Evolutionary conservation across 2,113 vertebrate genomes (phyloP).

Genomic region (Microtus oregoni): DNA sequence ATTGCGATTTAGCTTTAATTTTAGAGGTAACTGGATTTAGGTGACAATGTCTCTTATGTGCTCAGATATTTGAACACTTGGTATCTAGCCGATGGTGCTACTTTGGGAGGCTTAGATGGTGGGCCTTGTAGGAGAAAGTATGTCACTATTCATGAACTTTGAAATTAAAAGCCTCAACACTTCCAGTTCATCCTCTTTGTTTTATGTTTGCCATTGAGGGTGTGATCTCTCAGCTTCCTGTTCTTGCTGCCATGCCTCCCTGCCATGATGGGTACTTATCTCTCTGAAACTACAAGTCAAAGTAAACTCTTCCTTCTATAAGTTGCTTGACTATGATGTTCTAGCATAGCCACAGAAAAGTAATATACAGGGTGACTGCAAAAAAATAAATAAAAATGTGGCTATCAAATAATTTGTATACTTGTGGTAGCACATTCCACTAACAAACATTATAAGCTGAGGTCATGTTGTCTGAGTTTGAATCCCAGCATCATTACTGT

Average conservation of each 20-base stretch:
- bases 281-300: not conserved
- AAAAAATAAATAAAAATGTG: not conserved
- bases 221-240: not conserved
- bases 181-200: not conserved
- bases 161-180: not conserved
- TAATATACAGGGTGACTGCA: not conserved
- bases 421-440: not conserved
- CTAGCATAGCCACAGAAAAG: not conserved
- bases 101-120: not conserved
- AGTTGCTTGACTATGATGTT: not conserved
- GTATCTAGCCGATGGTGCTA: not conserved
- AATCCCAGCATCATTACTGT: not conserved
- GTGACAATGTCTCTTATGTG: not conserved
- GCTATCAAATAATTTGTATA: not conserved
- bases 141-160: not conserved
- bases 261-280: not conserved
- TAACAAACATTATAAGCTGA: not conserved
- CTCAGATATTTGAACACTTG: not conserved
- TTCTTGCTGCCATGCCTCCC: not conserved
- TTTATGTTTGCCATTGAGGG: not conserved
- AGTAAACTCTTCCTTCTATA: not conserved
- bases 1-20: slow-evolving; percentile 23
- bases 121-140: not conserved
- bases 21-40: not conserved
- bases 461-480: not conserved